Base-by-base conservation (phyloP, 1,140 invertebrate species). In the Panagrolaimus sp. region DNA sequence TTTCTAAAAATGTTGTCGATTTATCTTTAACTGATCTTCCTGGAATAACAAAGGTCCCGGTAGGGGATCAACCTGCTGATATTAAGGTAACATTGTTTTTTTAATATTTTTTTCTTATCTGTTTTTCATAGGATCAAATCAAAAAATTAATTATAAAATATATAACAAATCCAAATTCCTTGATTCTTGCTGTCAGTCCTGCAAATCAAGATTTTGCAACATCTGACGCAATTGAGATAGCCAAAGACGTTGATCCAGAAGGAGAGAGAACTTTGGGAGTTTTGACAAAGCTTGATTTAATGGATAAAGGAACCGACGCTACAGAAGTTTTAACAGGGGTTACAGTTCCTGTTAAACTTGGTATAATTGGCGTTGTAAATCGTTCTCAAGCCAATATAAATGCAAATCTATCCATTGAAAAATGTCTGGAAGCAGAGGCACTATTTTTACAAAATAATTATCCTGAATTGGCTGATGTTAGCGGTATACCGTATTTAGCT, bases 161-260 rank as follows among this genome's bases (percentile, higher is more conserved):
- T 28, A 88, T 88, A 26, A 76, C 76, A 12, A 88, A 88, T 78
- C 87, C 88, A 3, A 88, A 88, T 80, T 87, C 87, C 9, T 87
- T 88, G 52, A 88, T 88, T 52, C 80, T 88, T 26, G 87, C 94
- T 55, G 92, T 96, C 32, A 91, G 92, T 10, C 91, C 94, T 55
- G 94, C 94, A 10, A 97, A 96, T 80, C 95, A 92, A 17, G 94
- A 97, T 84, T 94, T 97, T 90, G 93, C 94, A 3, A 96, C 93
- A 6, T 94, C 92, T 70, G 94, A 96, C 85, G 92, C 92, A 71
- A 87, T 96, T 12, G 95, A 96, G 84, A 86, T 96, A 73, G 92
- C 93, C n/a, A 92, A 93, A 84, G 91, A 94, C 78, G 91, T 94
- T 6, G 94, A 97, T 86, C 90, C 91, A 12, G 93, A 96, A 85